Percentiles rank a stretch among this genome's conserved stretches.
Evolutionary conservation across 2,113 vertebrate species (phyloP).

Genomic region (Petaurus breviceps): DNA sequence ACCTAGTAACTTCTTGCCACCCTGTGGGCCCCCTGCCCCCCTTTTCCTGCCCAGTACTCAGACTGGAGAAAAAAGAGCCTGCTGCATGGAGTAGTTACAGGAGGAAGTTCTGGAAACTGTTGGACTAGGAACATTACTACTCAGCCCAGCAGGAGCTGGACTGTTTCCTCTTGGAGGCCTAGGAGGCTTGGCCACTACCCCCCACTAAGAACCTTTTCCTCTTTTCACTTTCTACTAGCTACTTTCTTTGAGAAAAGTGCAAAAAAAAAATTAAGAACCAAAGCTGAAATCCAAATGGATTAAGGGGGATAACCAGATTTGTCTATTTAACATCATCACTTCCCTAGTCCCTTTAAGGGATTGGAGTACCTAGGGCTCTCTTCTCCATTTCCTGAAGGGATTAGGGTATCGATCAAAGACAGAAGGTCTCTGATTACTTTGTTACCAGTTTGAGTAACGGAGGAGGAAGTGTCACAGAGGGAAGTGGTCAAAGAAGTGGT

Average conservation of each 20-base stretch:
- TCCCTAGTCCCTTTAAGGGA: neutral
- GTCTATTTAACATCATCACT: neutral
- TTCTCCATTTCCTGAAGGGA: neutral
- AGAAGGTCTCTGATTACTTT: neutral
- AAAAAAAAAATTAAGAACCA: neutral
- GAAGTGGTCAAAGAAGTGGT: neutral
- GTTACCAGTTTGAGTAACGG: neutral
- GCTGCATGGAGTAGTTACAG: neutral
- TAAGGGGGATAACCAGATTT: neutral
- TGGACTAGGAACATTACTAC: neutral
- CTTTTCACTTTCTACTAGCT: neutral
- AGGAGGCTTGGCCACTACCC: neutral
- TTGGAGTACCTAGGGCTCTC: neutral
- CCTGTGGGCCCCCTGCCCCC: no score
- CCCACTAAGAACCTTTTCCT: neutral
- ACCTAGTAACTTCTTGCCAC: neutral
- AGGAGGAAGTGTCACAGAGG: neutral
- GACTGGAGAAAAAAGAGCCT: neutral
- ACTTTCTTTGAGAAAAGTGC: neutral
- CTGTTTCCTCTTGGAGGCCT: neutral
- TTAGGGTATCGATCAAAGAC: neutral
- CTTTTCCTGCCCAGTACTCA: neutral
- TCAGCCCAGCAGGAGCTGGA: no score
- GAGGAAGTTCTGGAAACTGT: neutral
- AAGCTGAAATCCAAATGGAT: neutral